Base-by-base conservation (phyloP, 2,888 invertebrate genomes). In the Lysandra bellargus region DNA sequence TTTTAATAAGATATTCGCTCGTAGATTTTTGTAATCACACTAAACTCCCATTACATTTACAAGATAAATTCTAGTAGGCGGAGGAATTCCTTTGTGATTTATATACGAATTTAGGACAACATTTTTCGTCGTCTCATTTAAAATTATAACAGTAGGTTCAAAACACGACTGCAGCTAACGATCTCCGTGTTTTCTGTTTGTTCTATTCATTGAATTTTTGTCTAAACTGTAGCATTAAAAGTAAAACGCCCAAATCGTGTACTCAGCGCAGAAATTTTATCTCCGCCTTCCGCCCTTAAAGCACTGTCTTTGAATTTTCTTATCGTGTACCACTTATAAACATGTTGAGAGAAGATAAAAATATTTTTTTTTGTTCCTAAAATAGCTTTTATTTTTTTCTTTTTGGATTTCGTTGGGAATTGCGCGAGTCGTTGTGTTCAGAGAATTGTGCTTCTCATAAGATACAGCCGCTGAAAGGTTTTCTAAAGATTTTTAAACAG, bases 121-220 rank as follows among this genome's bases (percentile, higher is more conserved):
- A 82, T 82, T 83, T 82, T 83, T 81, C 86, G 83, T 80, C 76
- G 80, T 78, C 80, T 80, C 82, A 83, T 84, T 83, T 81, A 80
- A 84, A 83, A 83, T 83, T 83, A 79, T 82, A 79, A 80, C 81
- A 79, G 78, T 84, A 81, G 83, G 85, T 92, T 92, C 93, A 92
- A 93, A 92, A 93, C 92, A 91, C 93, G 92, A 91, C 92, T 88
- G 89, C 89, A 89, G 90, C 92, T 93, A 93, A 93, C 92, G 92
- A 92, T 89, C 89, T 87, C 84, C 87, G 89, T 89, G 91, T 89
- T 91, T 92, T 92, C 49, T 9, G 80, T 80, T 81, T 79, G 78
- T 80, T 82, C 72, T 76, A 75, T 40, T 77, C 73, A 79, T 79
- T 78, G 75, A 80, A 78, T 78, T 81, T 79, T 80, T 57, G 69